Conservation (phyloP, 2,113 vertebrate genomes). For the Garra rufa region DNA sequence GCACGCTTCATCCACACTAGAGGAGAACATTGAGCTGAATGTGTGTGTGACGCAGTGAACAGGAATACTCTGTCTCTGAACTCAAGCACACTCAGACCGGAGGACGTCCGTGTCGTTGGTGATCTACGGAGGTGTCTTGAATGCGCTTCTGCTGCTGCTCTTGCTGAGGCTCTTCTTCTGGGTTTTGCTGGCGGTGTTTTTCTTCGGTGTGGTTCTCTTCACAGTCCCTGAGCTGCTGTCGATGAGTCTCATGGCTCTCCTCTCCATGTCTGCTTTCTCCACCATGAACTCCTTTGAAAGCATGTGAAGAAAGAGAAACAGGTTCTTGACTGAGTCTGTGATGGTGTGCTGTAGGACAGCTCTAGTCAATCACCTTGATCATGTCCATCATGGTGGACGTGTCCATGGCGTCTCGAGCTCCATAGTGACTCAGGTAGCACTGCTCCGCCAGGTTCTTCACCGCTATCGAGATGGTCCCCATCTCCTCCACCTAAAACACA, state of each 20-base stretch:
- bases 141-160: constrained; percentile 52
- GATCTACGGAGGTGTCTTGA: not conserved
- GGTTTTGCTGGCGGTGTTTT: constrained; percentile 62
- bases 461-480: constrained; percentile 67
- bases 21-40: too few species aligned
- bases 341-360: not conserved
- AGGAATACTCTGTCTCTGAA: too few species aligned
- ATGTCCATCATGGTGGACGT: constrained; percentile 72
- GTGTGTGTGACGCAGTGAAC: too few species aligned
- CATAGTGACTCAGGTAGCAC: constrained; percentile 69
- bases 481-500: constrained; percentile 67
- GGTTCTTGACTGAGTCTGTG: not conserved
- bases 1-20: too few species aligned
- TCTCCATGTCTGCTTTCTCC: constrained; percentile 71
- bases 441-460: constrained; percentile 74
- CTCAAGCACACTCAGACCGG: too few species aligned
- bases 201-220: constrained; percentile 48
- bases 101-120: too few species aligned
- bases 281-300: constrained; percentile 74
- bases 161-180: constrained; percentile 60
- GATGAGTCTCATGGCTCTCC: constrained; percentile 61
- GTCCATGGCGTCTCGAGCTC: constrained; percentile 60
- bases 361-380: constrained; percentile 72
- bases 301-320: not conserved
- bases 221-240: constrained; percentile 52